Percentiles rank a stretch among this genome's conserved stretches.
phyloP scores from a whole-genome alignment of 1,140 invertebrate genomes.

The Portunus trituberculatus region DNA sequence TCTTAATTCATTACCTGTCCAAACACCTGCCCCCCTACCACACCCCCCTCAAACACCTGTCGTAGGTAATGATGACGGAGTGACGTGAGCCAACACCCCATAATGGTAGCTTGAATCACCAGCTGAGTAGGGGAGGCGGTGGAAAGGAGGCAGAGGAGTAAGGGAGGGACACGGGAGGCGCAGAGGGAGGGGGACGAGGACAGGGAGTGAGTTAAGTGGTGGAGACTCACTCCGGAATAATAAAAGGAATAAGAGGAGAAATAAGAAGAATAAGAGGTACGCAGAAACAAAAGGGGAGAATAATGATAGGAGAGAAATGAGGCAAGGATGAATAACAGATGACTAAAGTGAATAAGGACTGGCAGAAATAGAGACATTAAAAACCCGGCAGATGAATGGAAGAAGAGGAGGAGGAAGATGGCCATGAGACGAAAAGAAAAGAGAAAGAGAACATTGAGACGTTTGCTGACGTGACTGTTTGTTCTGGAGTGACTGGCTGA shows the following conservation, averaged over 20 bases:
- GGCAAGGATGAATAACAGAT: background rate
- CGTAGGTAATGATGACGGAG: too few species aligned
- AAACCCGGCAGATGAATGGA: background rate
- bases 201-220: background rate
- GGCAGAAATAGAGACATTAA: background rate
- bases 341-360: background rate
- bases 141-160: conserved; percentile 16
- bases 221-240: too few species aligned
- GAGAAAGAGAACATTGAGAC: conserved; percentile 33
- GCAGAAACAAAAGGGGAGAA: background rate
- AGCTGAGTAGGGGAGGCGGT: background rate
- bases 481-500: background rate
- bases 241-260: background rate
- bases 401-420: background rate
- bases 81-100: too few species aligned
- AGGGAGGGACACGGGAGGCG: background rate
- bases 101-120: too few species aligned
- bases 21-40: too few species aligned
- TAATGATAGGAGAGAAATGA: background rate
- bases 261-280: background rate
- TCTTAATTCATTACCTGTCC: too few species aligned
- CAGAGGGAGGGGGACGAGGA: background rate
- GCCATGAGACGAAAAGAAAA: background rate
- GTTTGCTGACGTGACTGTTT: background rate
- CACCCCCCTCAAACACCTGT: too few species aligned